Conservation (phyloP, 2,888 invertebrate genomes). For the Hydropsyche betteni region DNA sequence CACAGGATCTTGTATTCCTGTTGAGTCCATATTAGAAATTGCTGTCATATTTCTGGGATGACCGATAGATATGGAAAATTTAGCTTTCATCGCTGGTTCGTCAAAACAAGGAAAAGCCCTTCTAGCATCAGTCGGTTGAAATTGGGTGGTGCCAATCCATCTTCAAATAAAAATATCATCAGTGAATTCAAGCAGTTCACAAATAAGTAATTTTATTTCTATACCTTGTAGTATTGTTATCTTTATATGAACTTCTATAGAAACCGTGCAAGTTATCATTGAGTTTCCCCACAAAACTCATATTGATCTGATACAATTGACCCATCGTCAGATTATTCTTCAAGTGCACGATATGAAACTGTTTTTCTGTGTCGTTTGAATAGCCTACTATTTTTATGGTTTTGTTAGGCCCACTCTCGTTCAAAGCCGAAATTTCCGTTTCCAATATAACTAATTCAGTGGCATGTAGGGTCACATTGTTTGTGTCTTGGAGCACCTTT, state of each 20-base stretch:
- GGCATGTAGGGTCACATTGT: conserved; percentile 79
- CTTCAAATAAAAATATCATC: conserved; percentile 59
- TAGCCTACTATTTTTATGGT: conserved; percentile 60
- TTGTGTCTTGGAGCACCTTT: conserved; percentile 69
- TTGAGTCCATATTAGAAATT: conserved; percentile 80
- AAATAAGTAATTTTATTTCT: conserved; percentile 31
- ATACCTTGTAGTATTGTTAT: conserved; percentile 75
- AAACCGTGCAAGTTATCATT: conserved; percentile 83
- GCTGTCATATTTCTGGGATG: conserved; percentile 76
- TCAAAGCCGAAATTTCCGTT: conserved; percentile 63
- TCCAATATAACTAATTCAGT: conserved; percentile 73
- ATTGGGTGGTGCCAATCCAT: conserved; percentile 85
- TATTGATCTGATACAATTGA: conserved; percentile 71
- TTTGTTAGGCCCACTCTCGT: conserved; percentile 57
- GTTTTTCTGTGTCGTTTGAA: conserved; percentile 68
- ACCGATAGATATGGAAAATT: conserved; percentile 80
- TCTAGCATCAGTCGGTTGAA: conserved; percentile 83
- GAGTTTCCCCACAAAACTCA: conserved; percentile 76
- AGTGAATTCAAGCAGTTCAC: neutral
- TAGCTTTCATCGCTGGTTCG: conserved; percentile 84
- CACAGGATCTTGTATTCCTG: conserved; percentile 63
- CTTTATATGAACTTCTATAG: conserved; percentile 82
- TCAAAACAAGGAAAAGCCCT: conserved; percentile 89
- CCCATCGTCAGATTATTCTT: conserved; percentile 67
- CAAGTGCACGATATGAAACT: conserved; percentile 76